Conservation (phyloP, 2,888 invertebrate genomes). For the Carcina quercana region DNA sequence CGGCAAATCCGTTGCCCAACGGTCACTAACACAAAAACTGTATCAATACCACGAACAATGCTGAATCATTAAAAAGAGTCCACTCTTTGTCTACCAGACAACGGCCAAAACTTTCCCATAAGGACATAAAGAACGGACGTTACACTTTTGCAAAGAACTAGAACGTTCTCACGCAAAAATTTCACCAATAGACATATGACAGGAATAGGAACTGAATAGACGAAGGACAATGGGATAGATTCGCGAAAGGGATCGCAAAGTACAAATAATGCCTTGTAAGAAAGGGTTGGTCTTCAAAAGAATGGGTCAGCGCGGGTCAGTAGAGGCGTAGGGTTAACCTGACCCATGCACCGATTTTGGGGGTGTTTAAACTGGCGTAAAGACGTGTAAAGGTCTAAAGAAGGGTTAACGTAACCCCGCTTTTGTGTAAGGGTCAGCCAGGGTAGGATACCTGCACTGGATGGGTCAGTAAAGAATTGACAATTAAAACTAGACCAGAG, state of each 20-base stretch:
- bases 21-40: slow-evolving; percentile 61
- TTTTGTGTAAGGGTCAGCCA: slow-evolving; percentile 50
- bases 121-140: slow-evolving; percentile 34
- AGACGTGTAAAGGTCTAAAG: too few relatives aligned
- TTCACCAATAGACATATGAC: slow-evolving; percentile 59
- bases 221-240: slow-evolving; percentile 68
- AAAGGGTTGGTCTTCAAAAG: slow-evolving; percentile 59
- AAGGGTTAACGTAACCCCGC: slow-evolving; percentile 61
- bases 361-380: slow-evolving; percentile 66
- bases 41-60: slow-evolving; percentile 63
- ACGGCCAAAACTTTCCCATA: slow-evolving; percentile 57
- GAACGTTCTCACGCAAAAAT: slow-evolving; percentile 72
- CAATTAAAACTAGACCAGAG: slow-evolving; percentile 68
- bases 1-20: slow-evolving; percentile 68
- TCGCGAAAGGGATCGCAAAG: slow-evolving; percentile 75
- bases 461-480: slow-evolving; percentile 42
- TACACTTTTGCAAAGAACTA: slow-evolving; percentile 71
- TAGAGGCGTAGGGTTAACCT: slow-evolving; percentile 61
- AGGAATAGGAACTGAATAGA: slow-evolving; percentile 42
- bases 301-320: slow-evolving; percentile 67
- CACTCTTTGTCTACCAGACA: slow-evolving; percentile 60
- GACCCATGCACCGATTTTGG: slow-evolving; percentile 70
- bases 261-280: slow-evolving; percentile 73
- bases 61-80: slow-evolving; percentile 72
- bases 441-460: slow-evolving; percentile 63